Percentiles rank a stretch among this genome's conserved stretches.
phyloP scores from a whole-genome alignment of 1,140 invertebrate species.

The Leptinotarsa defecta region DNA sequence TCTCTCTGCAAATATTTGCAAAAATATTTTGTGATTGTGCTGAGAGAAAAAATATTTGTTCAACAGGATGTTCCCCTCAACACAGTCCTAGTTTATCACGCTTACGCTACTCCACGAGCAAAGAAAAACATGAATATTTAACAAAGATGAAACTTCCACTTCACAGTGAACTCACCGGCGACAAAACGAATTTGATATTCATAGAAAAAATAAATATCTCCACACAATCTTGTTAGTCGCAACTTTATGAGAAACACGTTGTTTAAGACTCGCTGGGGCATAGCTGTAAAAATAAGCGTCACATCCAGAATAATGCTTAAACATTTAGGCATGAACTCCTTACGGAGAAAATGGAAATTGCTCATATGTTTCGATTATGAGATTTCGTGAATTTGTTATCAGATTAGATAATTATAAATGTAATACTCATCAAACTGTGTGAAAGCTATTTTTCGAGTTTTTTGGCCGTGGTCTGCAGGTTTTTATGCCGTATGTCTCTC shows the following conservation, averaged over 20 bases:
- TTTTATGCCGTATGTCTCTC: too few relatives aligned
- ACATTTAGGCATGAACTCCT: conserved; percentile 7
- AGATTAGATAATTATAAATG: neutral
- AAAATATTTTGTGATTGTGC: too few relatives aligned
- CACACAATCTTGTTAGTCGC: conserved; percentile 21
- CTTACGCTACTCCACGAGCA: neutral
- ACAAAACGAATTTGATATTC: conserved; percentile 31
- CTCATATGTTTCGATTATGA: neutral
- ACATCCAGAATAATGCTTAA: neutral
- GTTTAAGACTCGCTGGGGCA: conserved; percentile 6
- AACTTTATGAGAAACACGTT: conserved; percentile 25
- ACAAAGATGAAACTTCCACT: conserved; percentile 7
- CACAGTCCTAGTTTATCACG: neutral
- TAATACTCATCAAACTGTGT: too few relatives aligned
- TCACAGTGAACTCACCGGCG: neutral
- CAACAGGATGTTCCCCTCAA: too few relatives aligned
- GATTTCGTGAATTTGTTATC: neutral
- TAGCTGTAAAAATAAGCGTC: conserved; percentile 14
- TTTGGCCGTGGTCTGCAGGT: too few relatives aligned
- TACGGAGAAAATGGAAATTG: neutral
- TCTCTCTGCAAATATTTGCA: too few relatives aligned
- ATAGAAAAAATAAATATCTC: conserved; percentile 33
- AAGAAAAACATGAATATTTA: conserved; percentile 2
- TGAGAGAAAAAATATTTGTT: too few relatives aligned
- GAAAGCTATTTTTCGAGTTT: too few relatives aligned